phyloP scores from a whole-genome alignment of 2,888 invertebrate species.

The Pammene fasciana region DNA sequence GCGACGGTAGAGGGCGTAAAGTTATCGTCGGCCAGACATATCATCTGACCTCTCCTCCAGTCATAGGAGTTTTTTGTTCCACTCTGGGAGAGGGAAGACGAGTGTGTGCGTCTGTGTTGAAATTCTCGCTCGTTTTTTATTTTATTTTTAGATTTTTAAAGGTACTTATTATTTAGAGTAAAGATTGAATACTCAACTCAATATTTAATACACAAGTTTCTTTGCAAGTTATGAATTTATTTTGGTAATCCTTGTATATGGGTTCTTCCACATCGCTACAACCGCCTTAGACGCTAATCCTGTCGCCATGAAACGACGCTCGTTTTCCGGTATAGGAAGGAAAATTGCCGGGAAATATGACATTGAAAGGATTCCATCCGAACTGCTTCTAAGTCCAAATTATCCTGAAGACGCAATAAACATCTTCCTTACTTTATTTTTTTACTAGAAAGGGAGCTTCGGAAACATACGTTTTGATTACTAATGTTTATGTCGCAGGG shows the following conservation, averaged over 20 bases:
- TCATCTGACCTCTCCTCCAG: too few species aligned
- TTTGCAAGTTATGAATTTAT: not conserved
- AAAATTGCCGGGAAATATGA: slow-evolving; percentile 5
- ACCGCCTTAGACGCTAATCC: slow-evolving; percentile 10
- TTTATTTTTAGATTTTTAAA: too few species aligned
- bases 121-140: too few species aligned
- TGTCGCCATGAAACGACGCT: not conserved
- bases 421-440: not conserved
- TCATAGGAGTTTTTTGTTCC: too few species aligned
- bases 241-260: slow-evolving; percentile 10
- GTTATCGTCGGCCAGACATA: too few species aligned
- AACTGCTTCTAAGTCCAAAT: not conserved
- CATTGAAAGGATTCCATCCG: not conserved
- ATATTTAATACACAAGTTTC: not conserved
- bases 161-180: too few species aligned
- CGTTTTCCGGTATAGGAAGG: not conserved
- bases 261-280: not conserved
- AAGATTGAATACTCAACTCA: too few species aligned
- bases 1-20: too few species aligned
- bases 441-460: not conserved
- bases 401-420: not conserved
- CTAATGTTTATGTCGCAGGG: too few species aligned
- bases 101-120: too few species aligned
- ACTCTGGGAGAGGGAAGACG: too few species aligned
- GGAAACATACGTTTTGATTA: too few species aligned